Evolutionary conservation across 2,113 vertebrate genomes (phyloP).

Genomic region (Grus americana): DNA sequence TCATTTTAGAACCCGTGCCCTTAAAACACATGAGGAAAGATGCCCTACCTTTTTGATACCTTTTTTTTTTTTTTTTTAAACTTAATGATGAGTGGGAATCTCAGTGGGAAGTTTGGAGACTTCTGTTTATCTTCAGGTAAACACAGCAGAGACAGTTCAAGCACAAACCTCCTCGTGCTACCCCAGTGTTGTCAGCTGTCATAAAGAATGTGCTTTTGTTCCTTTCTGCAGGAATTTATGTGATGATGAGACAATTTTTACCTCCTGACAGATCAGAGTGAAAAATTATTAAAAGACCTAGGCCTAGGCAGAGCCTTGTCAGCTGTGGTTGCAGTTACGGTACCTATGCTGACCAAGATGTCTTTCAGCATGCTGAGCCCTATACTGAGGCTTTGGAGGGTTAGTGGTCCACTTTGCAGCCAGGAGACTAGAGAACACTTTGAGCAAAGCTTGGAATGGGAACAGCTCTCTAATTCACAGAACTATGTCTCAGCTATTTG

Average conservation of each 20-base stretch:
- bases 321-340: background rate
- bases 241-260: background rate
- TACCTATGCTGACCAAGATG: background rate
- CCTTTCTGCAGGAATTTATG: background rate
- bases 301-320: background rate
- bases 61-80: background rate
- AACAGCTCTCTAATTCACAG: background rate
- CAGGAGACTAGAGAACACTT: background rate
- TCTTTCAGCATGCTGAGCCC: background rate
- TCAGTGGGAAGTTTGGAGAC: background rate
- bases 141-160: background rate
- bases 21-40: conserved; percentile 1
- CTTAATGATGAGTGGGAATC: background rate
- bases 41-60: background rate
- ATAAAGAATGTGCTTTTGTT: background rate
- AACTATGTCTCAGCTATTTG: background rate
- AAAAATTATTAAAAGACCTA: background rate
- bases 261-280: background rate
- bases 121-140: conserved; percentile 20
- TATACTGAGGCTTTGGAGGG: background rate
- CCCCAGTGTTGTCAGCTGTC: background rate
- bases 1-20: conserved; percentile 10
- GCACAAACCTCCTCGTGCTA: background rate
- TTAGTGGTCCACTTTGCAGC: background rate
- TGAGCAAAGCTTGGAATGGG: background rate